Base-by-base conservation (phyloP, 2,797 vertebrate species). In the Eulemur albifrons region DNA sequence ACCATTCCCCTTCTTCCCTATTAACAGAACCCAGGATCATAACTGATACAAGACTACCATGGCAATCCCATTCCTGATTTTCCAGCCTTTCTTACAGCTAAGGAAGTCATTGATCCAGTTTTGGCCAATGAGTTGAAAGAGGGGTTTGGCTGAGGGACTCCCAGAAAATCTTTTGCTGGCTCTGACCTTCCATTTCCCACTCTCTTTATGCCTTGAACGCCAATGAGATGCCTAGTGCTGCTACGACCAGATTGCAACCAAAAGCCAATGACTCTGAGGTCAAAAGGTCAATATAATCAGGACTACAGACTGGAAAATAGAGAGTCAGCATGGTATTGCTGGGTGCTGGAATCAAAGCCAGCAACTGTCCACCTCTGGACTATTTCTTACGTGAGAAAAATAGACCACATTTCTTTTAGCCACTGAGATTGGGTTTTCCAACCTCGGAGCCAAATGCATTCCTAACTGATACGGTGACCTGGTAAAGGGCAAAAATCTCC, bases 371-470 rank as follows among this genome's bases (percentile, higher is more conserved):
- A 59, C 45, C 23, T 63, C 18, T 45, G 45, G 30, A 79, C 40
- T 82, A 40, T 81, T 79, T 70, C 38, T 57, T 75, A n/a, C 27
- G 13, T 88, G 75, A 73, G 75, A 88, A 95, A 90, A 88, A 87
- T 35, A 54, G 35, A 20, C 40, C 7, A 12, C 35, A 32, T 79
- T 80, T 45, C 23, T 89, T 94, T 92, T 83, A 93, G 70, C 8
- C 30, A 38, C 21, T 35, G 85, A 54, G 35, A 35, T 45, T 61
- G 38, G 20, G 5, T 73, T 89, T 92, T 88, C 69, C 57, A 32
- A 48, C 18, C 59, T 77, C 80, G 45, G 8, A 27, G 45, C 32
- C 48, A 75, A 48, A 59, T 30, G 2, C 69, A 40, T 75, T 94
- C 63, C 76, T 77, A 54, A 73, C 15, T 35, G 69, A 50, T 85